Conservation (phyloP, 2,888 invertebrate genomes). For the Ellobium chinense region DNA sequence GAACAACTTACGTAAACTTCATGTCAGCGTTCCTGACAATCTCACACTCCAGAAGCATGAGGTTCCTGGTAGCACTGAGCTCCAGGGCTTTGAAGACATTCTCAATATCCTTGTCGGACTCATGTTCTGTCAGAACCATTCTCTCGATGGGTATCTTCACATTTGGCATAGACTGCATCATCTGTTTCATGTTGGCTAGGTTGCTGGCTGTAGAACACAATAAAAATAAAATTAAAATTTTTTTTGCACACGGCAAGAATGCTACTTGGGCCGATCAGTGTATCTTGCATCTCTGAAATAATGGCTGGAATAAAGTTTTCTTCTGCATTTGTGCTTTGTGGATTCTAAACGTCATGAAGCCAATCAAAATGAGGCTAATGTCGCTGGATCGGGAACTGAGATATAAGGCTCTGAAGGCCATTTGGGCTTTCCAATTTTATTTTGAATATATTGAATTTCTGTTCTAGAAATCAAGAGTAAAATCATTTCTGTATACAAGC, state of each 20-base stretch:
- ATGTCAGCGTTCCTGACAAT: slow-evolving; percentile 26
- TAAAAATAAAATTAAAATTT: background rate
- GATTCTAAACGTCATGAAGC: too few species aligned
- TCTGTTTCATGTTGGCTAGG: slow-evolving; percentile 41
- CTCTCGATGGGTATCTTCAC: slow-evolving; percentile 7
- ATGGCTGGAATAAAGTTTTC: background rate
- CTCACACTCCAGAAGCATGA: slow-evolving; percentile 42
- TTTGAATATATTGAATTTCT: too few species aligned
- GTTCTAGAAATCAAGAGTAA: too few species aligned
- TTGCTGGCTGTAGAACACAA: slow-evolving; percentile 29
- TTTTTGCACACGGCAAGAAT: background rate
- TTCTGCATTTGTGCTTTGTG: too few species aligned
- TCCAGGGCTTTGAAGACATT: slow-evolving; percentile 39
- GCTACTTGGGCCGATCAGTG: too few species aligned
- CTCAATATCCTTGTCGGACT: slow-evolving; percentile 32
- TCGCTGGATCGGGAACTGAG: too few species aligned
- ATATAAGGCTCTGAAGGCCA: too few species aligned
- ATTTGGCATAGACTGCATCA: slow-evolving; percentile 43
- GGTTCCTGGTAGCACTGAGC: slow-evolving; percentile 44
- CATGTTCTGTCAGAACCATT: slow-evolving; percentile 35
- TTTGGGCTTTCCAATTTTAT: too few species aligned
- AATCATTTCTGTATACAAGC: too few species aligned
- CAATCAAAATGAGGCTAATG: too few species aligned
- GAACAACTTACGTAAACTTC: slow-evolving; percentile 40
- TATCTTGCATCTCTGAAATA: too few species aligned